Conservation (phyloP, 2,797 vertebrate genomes). For the Spinibarbus caldwelli region DNA sequence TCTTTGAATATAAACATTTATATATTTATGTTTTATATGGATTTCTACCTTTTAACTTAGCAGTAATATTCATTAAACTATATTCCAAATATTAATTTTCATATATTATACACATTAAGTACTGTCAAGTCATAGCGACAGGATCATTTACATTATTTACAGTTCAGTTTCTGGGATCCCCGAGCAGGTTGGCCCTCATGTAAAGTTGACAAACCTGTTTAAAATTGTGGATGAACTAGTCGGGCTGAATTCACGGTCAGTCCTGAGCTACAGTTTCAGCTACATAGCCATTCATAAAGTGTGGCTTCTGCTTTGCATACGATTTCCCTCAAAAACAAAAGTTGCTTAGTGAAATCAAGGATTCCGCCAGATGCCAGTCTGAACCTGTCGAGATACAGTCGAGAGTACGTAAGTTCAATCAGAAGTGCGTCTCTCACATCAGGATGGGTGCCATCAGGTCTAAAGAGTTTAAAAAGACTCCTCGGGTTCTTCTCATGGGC, state of each 20-base stretch:
- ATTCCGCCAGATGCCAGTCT: too few relatives aligned
- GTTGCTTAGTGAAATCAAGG: too few relatives aligned
- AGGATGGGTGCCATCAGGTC: constrained; percentile 76
- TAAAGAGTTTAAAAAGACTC: constrained; percentile 65
- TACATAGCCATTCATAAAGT: too few relatives aligned
- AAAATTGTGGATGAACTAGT: constrained; percentile 52
- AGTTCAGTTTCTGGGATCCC: neutral
- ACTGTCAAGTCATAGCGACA: neutral
- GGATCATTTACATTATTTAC: neutral
- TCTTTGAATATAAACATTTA: neutral
- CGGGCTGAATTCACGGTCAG: neutral
- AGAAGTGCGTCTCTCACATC: neutral
- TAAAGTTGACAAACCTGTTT: constrained; percentile 26
- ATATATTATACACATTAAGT: neutral
- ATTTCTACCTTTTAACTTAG: neutral
- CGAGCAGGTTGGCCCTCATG: neutral
- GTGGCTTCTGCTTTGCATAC: too few relatives aligned
- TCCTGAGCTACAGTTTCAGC: too few relatives aligned
- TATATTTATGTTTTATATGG: neutral
- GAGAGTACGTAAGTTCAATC: neutral
- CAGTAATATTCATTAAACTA: neutral
- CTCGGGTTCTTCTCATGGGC: constrained; percentile 72
- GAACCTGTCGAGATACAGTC: neutral
- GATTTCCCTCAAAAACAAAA: too few relatives aligned
- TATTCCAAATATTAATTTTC: neutral